These are phyloP conservation scores for Cydia amplana DNA, from an alignment of 1,140 invertebrate species.

Conservation along the genomic window DNA sequence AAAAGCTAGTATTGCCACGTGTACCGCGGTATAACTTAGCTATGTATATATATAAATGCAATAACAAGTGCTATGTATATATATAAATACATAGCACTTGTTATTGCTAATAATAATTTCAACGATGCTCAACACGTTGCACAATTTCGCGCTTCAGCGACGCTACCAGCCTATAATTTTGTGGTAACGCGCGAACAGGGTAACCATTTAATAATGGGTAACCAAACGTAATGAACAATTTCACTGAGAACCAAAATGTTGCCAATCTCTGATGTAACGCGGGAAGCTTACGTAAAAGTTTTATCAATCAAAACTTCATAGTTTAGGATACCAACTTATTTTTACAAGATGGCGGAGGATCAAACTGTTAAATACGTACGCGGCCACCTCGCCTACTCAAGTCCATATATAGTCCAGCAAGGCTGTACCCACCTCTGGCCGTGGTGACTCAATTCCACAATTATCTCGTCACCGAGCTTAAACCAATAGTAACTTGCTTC, in stretches of 20 bases:
- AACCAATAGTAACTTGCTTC: not conserved
- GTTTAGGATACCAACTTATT: not conserved
- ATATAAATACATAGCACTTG: not conserved
- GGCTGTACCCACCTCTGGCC: slow-evolving; percentile 57
- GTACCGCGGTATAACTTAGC: not conserved
- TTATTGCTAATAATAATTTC: slow-evolving; percentile 9
- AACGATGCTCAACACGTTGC: slow-evolving; percentile 35
- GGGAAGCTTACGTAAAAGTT: not conserved
- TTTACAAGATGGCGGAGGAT: not conserved
- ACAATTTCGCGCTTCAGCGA: slow-evolving; percentile 33
- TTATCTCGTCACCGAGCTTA: not conserved
- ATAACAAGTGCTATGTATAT: not conserved
- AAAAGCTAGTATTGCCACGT: not conserved
- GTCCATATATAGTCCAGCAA: slow-evolving; percentile 58
- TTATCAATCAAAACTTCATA: not conserved
- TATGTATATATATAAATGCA: not conserved
- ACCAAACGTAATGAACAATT: slow-evolving; percentile 36
- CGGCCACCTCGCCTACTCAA: slow-evolving; percentile 51
- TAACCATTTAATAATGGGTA: slow-evolving; percentile 36
- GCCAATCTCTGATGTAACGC: slow-evolving; percentile 40
- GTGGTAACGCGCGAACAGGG: slow-evolving; percentile 33
- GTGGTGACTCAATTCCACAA: slow-evolving; percentile 57
- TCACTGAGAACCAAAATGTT: slow-evolving; percentile 39
- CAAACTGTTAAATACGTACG: not conserved
- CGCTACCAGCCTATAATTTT: slow-evolving; percentile 21